Percentiles rank a stretch among this genome's conserved stretches.
Evolutionary conservation across 1,140 invertebrate genomes (phyloP).

Genomic region (Drosophila sproati): DNA sequence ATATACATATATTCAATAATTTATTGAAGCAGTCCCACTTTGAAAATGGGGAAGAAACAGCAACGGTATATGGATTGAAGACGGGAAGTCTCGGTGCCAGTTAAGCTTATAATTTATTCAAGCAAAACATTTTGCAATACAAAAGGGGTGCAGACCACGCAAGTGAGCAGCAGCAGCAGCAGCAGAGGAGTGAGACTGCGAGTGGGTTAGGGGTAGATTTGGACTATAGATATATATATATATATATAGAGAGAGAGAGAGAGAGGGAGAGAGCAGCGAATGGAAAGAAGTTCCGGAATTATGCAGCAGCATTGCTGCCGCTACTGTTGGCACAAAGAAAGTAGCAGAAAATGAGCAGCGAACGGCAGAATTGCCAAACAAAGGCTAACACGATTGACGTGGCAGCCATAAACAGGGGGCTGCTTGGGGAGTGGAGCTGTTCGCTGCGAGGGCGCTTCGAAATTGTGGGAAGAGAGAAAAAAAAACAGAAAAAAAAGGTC

Average conservation of each 20-base stretch:
- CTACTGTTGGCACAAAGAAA: slow-evolving; percentile 45
- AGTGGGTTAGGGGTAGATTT: neutral
- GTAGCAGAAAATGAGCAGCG: slow-evolving; percentile 62
- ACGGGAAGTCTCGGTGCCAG: too few species aligned
- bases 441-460: neutral
- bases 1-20: too few species aligned
- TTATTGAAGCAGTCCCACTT: too few species aligned
- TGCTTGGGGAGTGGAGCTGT: neutral
- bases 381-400: slow-evolving; percentile 50
- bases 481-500: neutral
- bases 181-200: neutral
- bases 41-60: too few species aligned
- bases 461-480: too few species aligned
- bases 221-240: too few species aligned
- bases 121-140: slow-evolving; percentile 77
- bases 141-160: slow-evolving; percentile 64
- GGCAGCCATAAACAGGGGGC: neutral
- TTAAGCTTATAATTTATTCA: slow-evolving; percentile 75
- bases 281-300: slow-evolving; percentile 43
- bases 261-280: neutral
- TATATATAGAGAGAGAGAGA: neutral
- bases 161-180: slow-evolving; percentile 30
- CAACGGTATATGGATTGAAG: too few species aligned
- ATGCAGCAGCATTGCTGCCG: slow-evolving; percentile 32
- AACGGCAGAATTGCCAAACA: slow-evolving; percentile 69